Conservation (phyloP, 2,888 invertebrate genomes). For the Parthenolecanium corni region DNA sequence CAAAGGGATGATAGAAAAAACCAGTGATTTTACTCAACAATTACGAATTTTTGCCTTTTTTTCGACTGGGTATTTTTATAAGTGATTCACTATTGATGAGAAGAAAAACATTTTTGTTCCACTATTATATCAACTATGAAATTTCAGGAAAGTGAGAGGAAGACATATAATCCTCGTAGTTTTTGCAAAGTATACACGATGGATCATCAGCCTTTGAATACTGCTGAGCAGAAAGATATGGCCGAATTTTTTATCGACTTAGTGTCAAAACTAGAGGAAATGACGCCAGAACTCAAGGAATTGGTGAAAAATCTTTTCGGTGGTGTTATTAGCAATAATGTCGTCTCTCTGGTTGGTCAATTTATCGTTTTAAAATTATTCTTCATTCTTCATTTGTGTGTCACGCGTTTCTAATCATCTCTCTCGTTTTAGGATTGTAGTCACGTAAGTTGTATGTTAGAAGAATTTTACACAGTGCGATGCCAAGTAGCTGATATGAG, state of each 20-base stretch:
- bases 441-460: conserved; percentile 85
- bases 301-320: conserved; percentile 85
- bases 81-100: no score
- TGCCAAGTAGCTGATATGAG: conserved; percentile 96
- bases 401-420: background rate
- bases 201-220: conserved; percentile 92
- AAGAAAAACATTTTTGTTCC: no score
- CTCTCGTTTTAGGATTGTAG: conserved; percentile 60
- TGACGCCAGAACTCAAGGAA: conserved; percentile 79
- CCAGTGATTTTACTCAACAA: no score
- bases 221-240: conserved; percentile 96
- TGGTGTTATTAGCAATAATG: conserved; percentile 88
- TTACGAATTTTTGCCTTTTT: no score
- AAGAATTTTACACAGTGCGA: conserved; percentile 92
- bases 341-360: conserved; percentile 67
- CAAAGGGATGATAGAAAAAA: no score
- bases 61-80: no score
- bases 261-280: conserved; percentile 89
- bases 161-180: conserved; percentile 87
- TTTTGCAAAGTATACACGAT: conserved; percentile 91
- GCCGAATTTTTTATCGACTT: conserved; percentile 95
- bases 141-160: conserved; percentile 79
- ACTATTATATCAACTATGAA: no score
- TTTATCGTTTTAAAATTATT: background rate
- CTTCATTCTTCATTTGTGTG: background rate